Evolutionary conservation across 2,888 invertebrate species (phyloP), one percentile per base, ranked within the genome.

Genomic region (Lasioglossum malachurum): DNA sequence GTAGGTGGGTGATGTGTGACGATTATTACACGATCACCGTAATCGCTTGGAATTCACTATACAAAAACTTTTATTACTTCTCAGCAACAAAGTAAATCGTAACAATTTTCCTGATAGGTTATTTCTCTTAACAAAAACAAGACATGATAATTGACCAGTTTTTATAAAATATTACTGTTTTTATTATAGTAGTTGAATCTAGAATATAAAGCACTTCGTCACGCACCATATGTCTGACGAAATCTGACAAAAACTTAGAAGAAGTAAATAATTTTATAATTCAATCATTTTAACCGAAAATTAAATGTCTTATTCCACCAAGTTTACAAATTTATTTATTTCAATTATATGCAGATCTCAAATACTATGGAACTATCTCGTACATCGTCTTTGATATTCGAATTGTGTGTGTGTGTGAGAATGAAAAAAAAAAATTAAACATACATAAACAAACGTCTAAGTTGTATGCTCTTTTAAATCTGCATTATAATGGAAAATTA

Each of bases 1-100:
- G 49, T 57, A 19, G 64, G 64, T 38, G 69, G 23, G 23, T 38
- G 69, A 44, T 64, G 46, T 46, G 46, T 46, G 46, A 46, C 46
- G 57, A 80, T 80, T 72, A 80, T 80, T 78, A 31, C 80, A 44
- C 69, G 76, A 79, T 79, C 31, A 35, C 35, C 19, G 19, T 78
- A 75, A 78, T 80, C 75, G 27, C 41, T 69, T 79, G 38, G 60
- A 77, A 69, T 57, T n/a, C 10, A n/a, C 46, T 19, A 69, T 31
- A 23, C 31, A 1, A 31, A 7, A 46, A 75, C 38, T 76, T 67
- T 84, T 71, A 60, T 81, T 69, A 14, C 16, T 16, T 64, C 31
- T 64, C 7, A 31, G 64, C 64, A 64, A 14, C 31, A 16, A 31
- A 31, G 64, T 12, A 31, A 64, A 64, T 31, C 27, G 31, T 31